phyloP scores from a whole-genome alignment of 2,797 vertebrate species.

The Megalops cyprinoides region DNA sequence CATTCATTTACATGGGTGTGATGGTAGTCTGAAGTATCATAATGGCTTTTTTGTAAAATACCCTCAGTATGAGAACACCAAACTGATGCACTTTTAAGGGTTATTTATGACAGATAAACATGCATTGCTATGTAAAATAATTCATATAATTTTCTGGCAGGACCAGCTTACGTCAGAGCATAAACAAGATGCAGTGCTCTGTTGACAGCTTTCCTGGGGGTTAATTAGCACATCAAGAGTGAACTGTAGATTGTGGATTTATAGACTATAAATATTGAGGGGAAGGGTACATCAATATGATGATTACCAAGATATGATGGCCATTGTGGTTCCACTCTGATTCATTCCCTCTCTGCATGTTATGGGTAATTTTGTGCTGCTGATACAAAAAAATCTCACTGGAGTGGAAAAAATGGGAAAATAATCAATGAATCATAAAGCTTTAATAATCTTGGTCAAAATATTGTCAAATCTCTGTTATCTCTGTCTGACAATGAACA shows the following conservation, averaged over 20 bases:
- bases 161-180: background rate
- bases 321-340: no score
- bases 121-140: constrained; percentile 22
- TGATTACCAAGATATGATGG: background rate
- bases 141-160: constrained; percentile 9
- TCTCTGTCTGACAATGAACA: no score
- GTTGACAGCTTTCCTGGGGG: background rate
- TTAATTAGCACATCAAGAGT: background rate
- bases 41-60: constrained; percentile 20
- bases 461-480: no score
- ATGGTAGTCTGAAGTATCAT: constrained; percentile 15
- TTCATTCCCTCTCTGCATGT: no score
- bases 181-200: background rate
- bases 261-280: background rate
- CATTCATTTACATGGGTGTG: background rate
- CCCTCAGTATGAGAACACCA: constrained; percentile 14
- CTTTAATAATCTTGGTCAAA: no score
- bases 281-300: background rate
- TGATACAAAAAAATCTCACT: no score
- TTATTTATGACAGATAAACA: constrained; percentile 20
- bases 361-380: no score
- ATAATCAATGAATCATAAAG: no score
- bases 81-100: constrained; percentile 19
- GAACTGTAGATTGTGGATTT: background rate
- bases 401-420: no score